Evolutionary conservation across 2,113 vertebrate genomes (phyloP).

Genomic region (Megatriorchis doriae): DNA sequence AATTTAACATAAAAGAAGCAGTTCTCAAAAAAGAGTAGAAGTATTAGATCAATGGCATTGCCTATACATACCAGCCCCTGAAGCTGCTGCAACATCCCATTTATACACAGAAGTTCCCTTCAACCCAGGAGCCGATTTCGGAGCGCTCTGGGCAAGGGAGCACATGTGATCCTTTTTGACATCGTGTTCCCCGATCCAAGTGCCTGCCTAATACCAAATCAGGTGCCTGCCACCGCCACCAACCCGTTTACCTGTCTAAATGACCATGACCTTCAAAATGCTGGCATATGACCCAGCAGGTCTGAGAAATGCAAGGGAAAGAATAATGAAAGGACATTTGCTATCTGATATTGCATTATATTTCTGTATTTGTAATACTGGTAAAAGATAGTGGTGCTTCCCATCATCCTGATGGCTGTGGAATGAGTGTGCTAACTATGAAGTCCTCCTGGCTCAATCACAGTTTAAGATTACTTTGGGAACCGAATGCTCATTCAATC

Average conservation of each 20-base stretch:
- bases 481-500: fast-evolving
- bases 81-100: neutral
- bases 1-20: neutral
- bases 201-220: no score
- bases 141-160: neutral
- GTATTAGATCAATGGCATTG: fast-evolving
- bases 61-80: no score
- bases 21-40: neutral
- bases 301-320: neutral
- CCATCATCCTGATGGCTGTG: no score
- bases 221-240: neutral
- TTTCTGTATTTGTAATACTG: no score
- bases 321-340: neutral
- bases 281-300: neutral
- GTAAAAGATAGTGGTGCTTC: fast-evolving
- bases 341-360: neutral
- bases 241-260: neutral
- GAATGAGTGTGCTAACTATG: fast-evolving
- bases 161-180: fast-evolving
- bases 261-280: neutral
- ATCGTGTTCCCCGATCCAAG: neutral
- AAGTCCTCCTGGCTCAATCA: no score
- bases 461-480: no score
- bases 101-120: no score
- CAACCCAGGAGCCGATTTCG: fast-evolving